Conservation (phyloP, 1,140 invertebrate species). For the Trichonephila inaurata region DNA sequence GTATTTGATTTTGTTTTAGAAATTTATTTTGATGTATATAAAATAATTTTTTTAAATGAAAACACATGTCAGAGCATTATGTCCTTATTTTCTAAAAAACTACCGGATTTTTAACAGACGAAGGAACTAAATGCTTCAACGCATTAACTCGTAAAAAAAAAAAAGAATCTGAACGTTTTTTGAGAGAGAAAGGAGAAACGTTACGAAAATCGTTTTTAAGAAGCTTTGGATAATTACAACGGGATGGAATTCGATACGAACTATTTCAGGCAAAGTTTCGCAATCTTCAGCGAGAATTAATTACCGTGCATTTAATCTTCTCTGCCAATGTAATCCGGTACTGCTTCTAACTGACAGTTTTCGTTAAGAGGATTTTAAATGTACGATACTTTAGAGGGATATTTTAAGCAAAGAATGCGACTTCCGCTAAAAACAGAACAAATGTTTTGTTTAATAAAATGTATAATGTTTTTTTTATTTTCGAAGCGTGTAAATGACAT, state of each 20-base stretch:
- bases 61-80: too few species aligned
- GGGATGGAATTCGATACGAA: neutral
- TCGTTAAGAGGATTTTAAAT: neutral
- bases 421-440: neutral
- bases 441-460: neutral
- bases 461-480: neutral
- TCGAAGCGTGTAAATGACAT: neutral
- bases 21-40: too few species aligned
- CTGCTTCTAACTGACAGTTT: slow-evolving; percentile 16
- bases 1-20: too few species aligned
- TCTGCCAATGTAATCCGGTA: neutral
- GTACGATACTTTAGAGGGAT: neutral
- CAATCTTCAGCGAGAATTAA: neutral
- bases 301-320: neutral
- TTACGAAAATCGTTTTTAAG: neutral
- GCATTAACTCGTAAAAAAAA: too few species aligned
- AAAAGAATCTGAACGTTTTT: too few species aligned
- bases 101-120: too few species aligned
- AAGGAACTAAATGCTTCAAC: too few species aligned
- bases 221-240: neutral
- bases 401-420: neutral
- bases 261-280: neutral
- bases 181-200: neutral
- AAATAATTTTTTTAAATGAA: too few species aligned
- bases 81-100: too few species aligned